A percentile compares a stretch with the other conserved stretches of the same genome.
phyloP scores from a whole-genome alignment of 2,888 invertebrate species.

The Antheraea assamensis region DNA sequence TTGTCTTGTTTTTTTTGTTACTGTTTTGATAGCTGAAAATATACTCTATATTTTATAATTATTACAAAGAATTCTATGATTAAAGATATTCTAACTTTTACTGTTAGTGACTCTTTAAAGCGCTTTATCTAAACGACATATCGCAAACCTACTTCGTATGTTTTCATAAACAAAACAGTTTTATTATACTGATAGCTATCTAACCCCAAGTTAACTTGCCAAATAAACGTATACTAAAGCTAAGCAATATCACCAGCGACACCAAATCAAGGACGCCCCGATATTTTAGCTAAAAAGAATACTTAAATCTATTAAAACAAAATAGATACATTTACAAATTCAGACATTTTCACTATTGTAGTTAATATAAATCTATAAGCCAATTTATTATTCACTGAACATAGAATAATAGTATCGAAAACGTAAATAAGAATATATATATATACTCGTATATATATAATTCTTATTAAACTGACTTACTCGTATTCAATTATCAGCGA shows the following conservation, averaged over 20 bases:
- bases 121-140: neutral
- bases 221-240: neutral
- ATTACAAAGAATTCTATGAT: neutral
- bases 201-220: neutral
- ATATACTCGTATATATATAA: no score
- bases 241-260: neutral
- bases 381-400: no score
- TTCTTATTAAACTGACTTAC: no score
- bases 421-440: no score
- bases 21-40: neutral
- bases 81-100: neutral
- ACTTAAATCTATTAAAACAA: no score
- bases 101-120: neutral
- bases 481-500: no score
- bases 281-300: neutral
- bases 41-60: no score
- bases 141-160: neutral
- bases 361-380: no score
- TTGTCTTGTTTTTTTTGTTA: constrained; percentile 7
- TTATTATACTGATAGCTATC: neutral
- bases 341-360: no score
- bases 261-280: neutral
- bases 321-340: no score
- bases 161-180: neutral
- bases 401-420: no score